A percentile compares a stretch with the other conserved stretches of the same genome.
phyloP scores from a whole-genome alignment of 2,888 invertebrate species.

The Netelia fuscicornis region DNA sequence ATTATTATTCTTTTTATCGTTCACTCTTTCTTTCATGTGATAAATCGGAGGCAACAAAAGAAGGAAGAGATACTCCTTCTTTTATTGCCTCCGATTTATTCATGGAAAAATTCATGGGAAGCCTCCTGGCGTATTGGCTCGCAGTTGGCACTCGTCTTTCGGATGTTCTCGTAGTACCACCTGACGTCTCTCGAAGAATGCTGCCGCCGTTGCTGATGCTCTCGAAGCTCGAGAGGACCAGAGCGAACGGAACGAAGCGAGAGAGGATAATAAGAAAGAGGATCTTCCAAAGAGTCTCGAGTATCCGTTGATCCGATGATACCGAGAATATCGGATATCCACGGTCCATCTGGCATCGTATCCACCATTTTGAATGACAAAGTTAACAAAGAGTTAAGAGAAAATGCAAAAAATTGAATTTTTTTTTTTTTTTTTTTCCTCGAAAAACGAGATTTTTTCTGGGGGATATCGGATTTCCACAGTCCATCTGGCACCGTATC shows the following conservation, averaged over 20 bases:
- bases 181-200: constrained; percentile 45
- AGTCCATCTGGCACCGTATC: constrained; percentile 26
- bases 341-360: constrained; percentile 28
- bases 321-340: constrained; percentile 46
- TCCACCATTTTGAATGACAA: neutral
- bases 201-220: neutral
- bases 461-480: constrained; percentile 39
- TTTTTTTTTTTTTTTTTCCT: neutral
- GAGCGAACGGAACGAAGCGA: constrained; percentile 15
- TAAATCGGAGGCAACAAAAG: too few species aligned
- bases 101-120: constrained; percentile 4
- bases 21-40: neutral
- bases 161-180: constrained; percentile 37
- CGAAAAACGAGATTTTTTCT: too few species aligned
- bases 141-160: constrained; percentile 30
- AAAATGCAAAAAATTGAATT: neutral
- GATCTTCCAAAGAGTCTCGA: constrained; percentile 56
- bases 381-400: neutral
- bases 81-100: constrained; percentile 17
- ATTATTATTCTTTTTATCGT: neutral
- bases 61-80: too few species aligned
- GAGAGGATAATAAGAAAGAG: constrained; percentile 61
- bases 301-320: constrained; percentile 59
- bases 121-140: neutral
- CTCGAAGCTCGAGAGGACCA: constrained; percentile 38